Base-by-base conservation (phyloP, 2,888 invertebrate species). In the Frankliniella fusca region DNA sequence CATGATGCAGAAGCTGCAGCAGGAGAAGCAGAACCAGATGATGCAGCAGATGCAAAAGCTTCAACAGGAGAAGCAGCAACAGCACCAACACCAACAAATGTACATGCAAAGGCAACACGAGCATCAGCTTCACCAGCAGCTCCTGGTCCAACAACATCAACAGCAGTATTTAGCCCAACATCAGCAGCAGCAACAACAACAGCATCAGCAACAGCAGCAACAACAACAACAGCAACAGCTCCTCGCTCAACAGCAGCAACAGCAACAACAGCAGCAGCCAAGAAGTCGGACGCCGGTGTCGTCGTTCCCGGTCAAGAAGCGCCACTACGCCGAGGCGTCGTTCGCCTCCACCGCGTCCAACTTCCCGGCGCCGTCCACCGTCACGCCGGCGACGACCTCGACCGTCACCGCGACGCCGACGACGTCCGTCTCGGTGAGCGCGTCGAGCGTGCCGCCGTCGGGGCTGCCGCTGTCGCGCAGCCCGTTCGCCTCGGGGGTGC, bases 351-450 rank as follows among this genome's bases (percentile, higher is more conserved):
- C 85, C n/a, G 84, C 85, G 23, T 84, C 86, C 80, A 86, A 87
- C 27, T 88, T 88, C 61, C 86, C 88, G 82, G 85, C 87, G 7
- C 85, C 88, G 8, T 85, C 87, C 83, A 82, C 83, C 83, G 82
- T 82, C 82, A 83, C 83, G 61, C 83, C 83, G 38, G 80, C 85
- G 18, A 81, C 83, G 38, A 76, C 84, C 80, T 81, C 82, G 48
- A 48, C 82, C 48, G 82, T 87, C 87, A 49, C 88, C 87, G 85
- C 70, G 27, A 23, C 70, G 70, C 5, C 70, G 70, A 12, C 70
- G 27, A 27, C 70, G 23, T 23, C 70, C 70, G 8, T 10, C 11
- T 27, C 70, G 70, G 70, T 2, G 70, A 27, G 23, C 23, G 12
- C 70, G 70, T 15, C 54, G 54, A 15, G 18, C 5, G 54, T 54